Percentiles rank a stretch among this genome's conserved stretches.
phyloP scores from a whole-genome alignment of 2,888 invertebrate genomes.

The Amphipyra tragopoginis region DNA sequence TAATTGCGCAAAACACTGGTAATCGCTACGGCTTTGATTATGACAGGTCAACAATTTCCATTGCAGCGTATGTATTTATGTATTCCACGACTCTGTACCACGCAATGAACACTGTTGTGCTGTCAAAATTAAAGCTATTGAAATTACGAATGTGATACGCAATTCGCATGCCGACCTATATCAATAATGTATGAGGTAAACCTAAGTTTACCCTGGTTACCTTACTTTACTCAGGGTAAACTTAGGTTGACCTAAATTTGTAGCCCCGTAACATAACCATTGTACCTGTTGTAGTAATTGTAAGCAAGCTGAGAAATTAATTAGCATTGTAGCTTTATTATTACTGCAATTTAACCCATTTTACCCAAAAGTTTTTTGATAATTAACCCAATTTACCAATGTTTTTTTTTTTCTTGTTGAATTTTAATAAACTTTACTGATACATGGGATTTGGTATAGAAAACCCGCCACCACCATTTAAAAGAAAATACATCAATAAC shows the following conservation, averaged over 20 bases:
- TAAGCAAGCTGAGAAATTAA: constrained; percentile 39
- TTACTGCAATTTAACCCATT: neutral
- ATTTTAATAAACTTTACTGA: neutral
- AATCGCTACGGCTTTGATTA: no score
- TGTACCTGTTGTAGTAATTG: constrained; percentile 13
- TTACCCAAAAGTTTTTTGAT: neutral
- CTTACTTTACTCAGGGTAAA: neutral
- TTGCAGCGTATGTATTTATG: no score
- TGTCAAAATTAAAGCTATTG: no score
- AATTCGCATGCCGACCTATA: no score
- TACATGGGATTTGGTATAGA: neutral
- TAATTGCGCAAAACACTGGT: no score
- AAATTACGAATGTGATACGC: no score
- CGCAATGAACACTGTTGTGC: no score
- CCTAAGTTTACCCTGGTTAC: neutral
- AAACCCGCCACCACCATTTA: constrained; percentile 24
- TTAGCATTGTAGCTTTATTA: constrained; percentile 16
- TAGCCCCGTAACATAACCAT: neutral
- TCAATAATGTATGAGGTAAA: neutral
- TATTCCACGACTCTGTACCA: no score
- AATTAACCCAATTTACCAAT: neutral
- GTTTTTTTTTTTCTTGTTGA: no score
- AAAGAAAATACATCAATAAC: constrained; percentile 56
- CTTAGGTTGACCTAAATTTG: constrained; percentile 13
- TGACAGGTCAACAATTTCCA: no score